phyloP scores from a whole-genome alignment of 2,888 invertebrate genomes.

The Cosmorhoe ocellata region DNA sequence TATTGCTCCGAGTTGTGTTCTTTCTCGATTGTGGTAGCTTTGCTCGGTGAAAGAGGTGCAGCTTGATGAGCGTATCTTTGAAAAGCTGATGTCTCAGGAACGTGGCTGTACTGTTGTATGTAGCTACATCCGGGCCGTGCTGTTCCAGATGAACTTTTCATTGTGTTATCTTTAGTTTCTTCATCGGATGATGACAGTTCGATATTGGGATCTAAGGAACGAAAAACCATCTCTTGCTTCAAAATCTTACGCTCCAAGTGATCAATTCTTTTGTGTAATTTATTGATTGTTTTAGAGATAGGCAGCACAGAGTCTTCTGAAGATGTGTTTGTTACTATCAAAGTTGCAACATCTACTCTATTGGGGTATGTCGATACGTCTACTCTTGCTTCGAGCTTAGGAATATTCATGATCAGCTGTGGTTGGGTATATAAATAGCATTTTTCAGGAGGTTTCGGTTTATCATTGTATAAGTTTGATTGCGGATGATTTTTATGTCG shows the following conservation, averaged over 20 bases:
- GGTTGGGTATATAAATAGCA: conserved; percentile 61
- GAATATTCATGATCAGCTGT: conserved; percentile 56
- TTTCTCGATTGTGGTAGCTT: conserved; percentile 67
- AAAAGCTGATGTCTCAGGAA: conserved; percentile 74
- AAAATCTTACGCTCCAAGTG: conserved; percentile 64
- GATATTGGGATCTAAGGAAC: conserved; percentile 58
- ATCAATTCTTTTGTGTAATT: conserved; percentile 60
- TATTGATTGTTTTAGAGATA: conserved; percentile 44
- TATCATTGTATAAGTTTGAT: conserved; percentile 46
- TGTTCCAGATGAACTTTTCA: conserved; percentile 45
- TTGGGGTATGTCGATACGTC: conserved; percentile 45
- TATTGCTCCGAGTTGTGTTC: conserved; percentile 76
- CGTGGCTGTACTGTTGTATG: conserved; percentile 72
- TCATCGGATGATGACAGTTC: conserved; percentile 66
- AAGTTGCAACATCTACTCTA: conserved; percentile 60
- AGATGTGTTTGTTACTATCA: conserved; percentile 54
- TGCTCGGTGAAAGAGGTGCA: conserved; percentile 61
- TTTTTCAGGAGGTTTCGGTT: conserved; percentile 54
- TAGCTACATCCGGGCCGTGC: conserved; percentile 68
- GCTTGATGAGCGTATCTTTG: conserved; percentile 66
- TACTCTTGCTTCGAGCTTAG: conserved; percentile 49
- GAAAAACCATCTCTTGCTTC: conserved; percentile 69
- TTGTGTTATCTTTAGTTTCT: conserved; percentile 49
- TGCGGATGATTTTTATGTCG: conserved; percentile 39
- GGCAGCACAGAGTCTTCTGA: conserved; percentile 47